Evolutionary conservation across 2,888 invertebrate genomes (phyloP), one percentile per base, ranked within the genome.

Genomic region (Agrotis clavis): DNA sequence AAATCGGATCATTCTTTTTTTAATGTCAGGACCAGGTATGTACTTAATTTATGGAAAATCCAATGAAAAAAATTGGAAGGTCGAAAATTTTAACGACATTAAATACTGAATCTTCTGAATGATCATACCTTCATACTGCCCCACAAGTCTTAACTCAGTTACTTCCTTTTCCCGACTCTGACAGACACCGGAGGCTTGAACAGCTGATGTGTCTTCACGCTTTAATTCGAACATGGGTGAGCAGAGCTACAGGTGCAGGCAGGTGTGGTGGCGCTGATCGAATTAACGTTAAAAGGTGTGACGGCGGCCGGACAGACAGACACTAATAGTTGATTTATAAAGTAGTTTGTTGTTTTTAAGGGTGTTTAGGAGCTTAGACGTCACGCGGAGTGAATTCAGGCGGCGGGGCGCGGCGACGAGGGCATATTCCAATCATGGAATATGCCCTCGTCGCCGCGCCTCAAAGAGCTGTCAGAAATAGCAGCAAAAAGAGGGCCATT

Each of bases 121-220:
- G 0, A n/a, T 14, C 4, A n/a, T 1, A 25, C 14, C 18, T 62
- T 18, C 16, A 21, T 1, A 47, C 0, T 64, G 21, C 16, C 14
- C 13, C 13, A 13, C 48, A 57, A 67, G 69, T 62, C 62, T 84
- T 81, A 77, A 78, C 78, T 73, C 51, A 60, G 50, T 71, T 53
- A 67, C 51, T 84, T 74, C 73, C 72, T 71, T 67, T 70, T 18
- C 19, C 25, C 54, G 25, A 47, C 21, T 59, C 71, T 67, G 70
- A 72, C 74, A 69, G 63, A 56, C 51, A 71, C 82, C 72, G 67
- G 68, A 70, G 84, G 78, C 78, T 65, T 64, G 47, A 67, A 64
- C 70, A 82, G 76, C 79, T 82, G 75, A 71, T 50, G 18, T 45
- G 72, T 62, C 59, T 82, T 82, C 79, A 82, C 68, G 70, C 69